phyloP scores from a whole-genome alignment of 2,888 invertebrate species.

The Cataglyphis altisquamis region DNA sequence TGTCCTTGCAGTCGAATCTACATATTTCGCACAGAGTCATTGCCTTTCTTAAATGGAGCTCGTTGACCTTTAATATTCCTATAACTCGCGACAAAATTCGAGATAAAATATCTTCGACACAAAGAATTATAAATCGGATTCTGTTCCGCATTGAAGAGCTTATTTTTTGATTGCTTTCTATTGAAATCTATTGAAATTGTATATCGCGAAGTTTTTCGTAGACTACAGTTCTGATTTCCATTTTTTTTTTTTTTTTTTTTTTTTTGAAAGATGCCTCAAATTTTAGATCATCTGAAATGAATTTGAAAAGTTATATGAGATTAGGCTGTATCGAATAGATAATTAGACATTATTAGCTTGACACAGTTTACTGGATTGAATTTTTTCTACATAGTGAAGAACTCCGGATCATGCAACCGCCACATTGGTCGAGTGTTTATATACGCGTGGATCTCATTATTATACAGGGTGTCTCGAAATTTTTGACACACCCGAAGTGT shows the following conservation, averaged over 20 bases:
- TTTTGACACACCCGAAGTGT: too few relatives aligned
- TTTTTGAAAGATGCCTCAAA: background rate
- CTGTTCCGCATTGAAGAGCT: background rate
- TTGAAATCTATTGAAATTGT: background rate
- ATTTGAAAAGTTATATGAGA: background rate
- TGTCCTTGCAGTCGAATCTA: constrained; percentile 22
- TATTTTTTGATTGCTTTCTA: background rate
- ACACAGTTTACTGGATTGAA: constrained; percentile 48
- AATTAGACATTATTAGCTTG: constrained; percentile 30
- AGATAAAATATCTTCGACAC: background rate
- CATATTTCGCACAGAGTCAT: constrained; percentile 11
- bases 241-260: background rate
- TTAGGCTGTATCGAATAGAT: background rate
- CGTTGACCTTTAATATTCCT: background rate
- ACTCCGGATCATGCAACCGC: constrained; percentile 45
- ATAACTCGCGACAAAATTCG: background rate
- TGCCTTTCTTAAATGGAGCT: constrained; percentile 23
- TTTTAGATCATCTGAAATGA: background rate
- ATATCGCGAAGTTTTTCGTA: background rate
- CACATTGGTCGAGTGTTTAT: background rate
- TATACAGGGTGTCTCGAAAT: background rate
- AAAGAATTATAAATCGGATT: background rate
- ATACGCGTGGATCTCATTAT: background rate
- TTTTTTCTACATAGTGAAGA: constrained; percentile 42
- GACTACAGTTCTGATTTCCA: background rate